Percentiles rank a stretch among this genome's conserved stretches.
Conservation (phyloP, 2,888 invertebrate genomes). For the Trilocha varians region DNA sequence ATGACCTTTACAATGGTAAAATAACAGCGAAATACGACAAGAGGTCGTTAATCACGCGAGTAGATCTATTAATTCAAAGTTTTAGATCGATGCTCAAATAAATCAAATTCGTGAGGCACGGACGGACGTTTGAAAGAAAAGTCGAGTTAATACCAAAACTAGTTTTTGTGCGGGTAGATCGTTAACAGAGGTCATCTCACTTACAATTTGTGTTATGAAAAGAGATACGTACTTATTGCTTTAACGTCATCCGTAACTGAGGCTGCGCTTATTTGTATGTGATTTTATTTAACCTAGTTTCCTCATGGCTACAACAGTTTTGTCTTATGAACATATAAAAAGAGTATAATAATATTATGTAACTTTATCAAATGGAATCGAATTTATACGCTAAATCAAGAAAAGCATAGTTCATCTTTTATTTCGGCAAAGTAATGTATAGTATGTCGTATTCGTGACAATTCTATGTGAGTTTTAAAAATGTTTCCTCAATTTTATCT, state of each 20-base stretch:
- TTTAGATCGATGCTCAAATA: background rate
- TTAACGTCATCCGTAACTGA: too few relatives aligned
- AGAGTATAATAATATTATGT: too few relatives aligned
- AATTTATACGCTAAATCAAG: too few relatives aligned
- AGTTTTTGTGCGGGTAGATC: background rate
- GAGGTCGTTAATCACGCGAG: constrained; percentile 1
- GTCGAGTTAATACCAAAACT: background rate
- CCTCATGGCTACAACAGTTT: too few relatives aligned
- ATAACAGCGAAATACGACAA: constrained; percentile 6
- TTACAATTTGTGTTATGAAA: background rate
- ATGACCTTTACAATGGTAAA: background rate
- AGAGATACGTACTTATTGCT: background rate
- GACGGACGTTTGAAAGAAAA: background rate
- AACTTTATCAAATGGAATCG: too few relatives aligned
- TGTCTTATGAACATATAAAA: too few relatives aligned
- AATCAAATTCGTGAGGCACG: background rate
- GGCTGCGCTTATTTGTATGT: background rate
- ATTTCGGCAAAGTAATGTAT: too few relatives aligned
- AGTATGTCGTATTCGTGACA: too few relatives aligned
- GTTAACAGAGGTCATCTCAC: background rate
- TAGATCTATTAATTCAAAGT: constrained; percentile 1
- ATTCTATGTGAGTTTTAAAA: too few relatives aligned
- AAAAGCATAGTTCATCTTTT: too few relatives aligned
- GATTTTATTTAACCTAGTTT: background rate
- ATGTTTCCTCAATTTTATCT: too few relatives aligned